Base-by-base conservation (phyloP, 2,113 vertebrate genomes). In the Brachypteracias leptosomus region DNA sequence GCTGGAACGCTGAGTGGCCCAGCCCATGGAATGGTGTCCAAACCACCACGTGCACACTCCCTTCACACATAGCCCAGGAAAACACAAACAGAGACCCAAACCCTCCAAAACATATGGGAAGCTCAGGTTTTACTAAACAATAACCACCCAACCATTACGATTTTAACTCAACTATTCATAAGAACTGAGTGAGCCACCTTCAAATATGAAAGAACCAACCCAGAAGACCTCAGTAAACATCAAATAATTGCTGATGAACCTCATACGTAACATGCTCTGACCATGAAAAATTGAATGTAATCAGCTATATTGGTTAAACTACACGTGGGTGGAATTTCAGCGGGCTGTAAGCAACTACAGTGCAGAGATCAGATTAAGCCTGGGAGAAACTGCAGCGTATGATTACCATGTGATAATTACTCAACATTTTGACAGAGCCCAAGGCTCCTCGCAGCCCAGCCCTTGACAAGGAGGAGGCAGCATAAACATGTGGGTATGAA, bases 281-380 rank as follows among this genome's bases (percentile, higher is more conserved):
- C 90, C 83, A 77, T 4, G 14, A 76, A 93, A 93, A 95, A 95
- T 36, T n/a, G 49, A 67, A 80, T 85, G 80, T 95, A 85, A 91
- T 90, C 35, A 40, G 47, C 42, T 80, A 57, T 51, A 84, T 62
- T 92, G 68, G 89, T 78, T 93, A 92, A 91, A 93, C 42, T 76
- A 42, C 72, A 86, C 0, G 77, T 92, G 91, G 96, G 91, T 88
- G 96, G 83, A 92, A 90, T 89, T 90, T 22, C 83, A 89, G 90
- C 92, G 85, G 63, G 82, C 47, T 77, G 80, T 44, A 31, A 86
- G 87, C 62, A 94, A 63, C 85, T 71, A 73, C 1, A 0, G 58
- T 44, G 78, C 77, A 94, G 90, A 91, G 96, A 95, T 96, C 91
- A 96, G 93, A 95, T 95, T 90, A 94, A 87, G 86, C 91, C 93